These are phyloP conservation scores for Beris chalybata DNA, from an alignment of 2,888 invertebrate genomes.

Conservation along the genomic window DNA sequence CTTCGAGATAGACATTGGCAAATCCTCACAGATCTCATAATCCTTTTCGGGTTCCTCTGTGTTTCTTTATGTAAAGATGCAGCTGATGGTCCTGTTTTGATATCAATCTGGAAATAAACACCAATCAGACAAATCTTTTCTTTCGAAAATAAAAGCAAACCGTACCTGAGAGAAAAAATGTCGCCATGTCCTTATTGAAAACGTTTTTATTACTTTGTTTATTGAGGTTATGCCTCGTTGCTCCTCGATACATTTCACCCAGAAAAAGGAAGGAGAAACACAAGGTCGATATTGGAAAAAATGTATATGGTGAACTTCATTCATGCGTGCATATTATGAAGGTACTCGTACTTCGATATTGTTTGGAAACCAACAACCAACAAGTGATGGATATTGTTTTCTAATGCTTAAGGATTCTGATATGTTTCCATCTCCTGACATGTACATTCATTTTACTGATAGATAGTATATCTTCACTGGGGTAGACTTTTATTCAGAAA, in stretches of 20 bases:
- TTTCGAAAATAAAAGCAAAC: background rate
- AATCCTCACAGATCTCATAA: conserved; percentile 3
- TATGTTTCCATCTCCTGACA: conserved; percentile 6
- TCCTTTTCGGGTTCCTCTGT: background rate
- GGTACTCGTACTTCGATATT: background rate
- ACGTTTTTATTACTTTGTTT: conserved; percentile 56
- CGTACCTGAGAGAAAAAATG: conserved; percentile 2
- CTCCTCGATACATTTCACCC: conserved; percentile 36
- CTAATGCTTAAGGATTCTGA: conserved; percentile 2
- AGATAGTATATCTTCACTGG: conserved; percentile 5
- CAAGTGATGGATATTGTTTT: conserved; percentile 24
- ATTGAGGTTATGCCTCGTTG: conserved; percentile 56
- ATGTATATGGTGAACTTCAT: background rate
- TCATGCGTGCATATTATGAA: conserved; percentile 6
- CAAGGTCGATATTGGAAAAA: background rate
- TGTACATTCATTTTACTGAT: conserved; percentile 17
- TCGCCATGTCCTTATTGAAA: conserved; percentile 23
- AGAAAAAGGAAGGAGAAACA: too few relatives aligned
- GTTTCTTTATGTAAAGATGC: background rate
- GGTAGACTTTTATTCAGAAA: conserved; percentile 6
- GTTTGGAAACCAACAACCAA: conserved; percentile 19
- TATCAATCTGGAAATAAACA: background rate
- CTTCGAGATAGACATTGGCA: conserved; percentile 52
- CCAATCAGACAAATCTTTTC: background rate
- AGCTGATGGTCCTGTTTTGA: background rate